Evolutionary conservation across 1,140 invertebrate species (phyloP).

Genomic region (Scaptodrosophila lebanonensis): DNA sequence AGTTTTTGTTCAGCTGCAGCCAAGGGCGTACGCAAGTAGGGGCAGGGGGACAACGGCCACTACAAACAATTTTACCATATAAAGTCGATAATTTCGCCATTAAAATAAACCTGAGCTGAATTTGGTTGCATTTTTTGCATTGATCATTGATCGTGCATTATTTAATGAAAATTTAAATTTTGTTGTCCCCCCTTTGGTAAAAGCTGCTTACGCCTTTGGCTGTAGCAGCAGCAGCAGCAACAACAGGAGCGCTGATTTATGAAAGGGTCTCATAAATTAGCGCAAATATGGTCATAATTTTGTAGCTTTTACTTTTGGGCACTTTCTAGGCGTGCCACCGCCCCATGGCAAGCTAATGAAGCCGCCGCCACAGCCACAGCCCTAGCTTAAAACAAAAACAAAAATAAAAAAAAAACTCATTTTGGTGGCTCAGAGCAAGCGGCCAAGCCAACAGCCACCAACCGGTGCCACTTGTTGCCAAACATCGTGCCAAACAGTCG

Average conservation of each 20-base stretch:
- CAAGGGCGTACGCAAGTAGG: too few relatives aligned
- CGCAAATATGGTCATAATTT: slow-evolving; percentile 69
- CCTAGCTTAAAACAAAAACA: neutral
- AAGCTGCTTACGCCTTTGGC: too few relatives aligned
- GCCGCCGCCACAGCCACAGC: slow-evolving; percentile 33
- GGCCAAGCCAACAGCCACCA: slow-evolving; percentile 54
- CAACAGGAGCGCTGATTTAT: slow-evolving; percentile 49
- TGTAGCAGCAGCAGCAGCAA: too few relatives aligned
- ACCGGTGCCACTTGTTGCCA: slow-evolving; percentile 34
- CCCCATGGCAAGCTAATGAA: slow-evolving; percentile 50
- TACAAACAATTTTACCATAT: too few relatives aligned
- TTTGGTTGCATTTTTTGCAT: too few relatives aligned
- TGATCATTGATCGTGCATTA: too few relatives aligned
- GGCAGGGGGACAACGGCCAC: too few relatives aligned
- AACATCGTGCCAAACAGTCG: slow-evolving; percentile 20
- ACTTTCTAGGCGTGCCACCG: slow-evolving; percentile 1
- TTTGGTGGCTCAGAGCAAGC: slow-evolving; percentile 34
- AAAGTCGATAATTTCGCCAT: too few relatives aligned
- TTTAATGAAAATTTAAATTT: too few relatives aligned
- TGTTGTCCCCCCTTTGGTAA: too few relatives aligned
- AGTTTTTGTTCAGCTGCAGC: slow-evolving; percentile 17
- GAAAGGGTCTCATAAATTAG: slow-evolving; percentile 70
- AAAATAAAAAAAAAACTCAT: slow-evolving; percentile 10
- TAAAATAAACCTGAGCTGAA: too few relatives aligned
- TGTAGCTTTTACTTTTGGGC: slow-evolving; percentile 62